Evolutionary conservation across 2,888 invertebrate genomes (phyloP), one percentile per base, ranked within the genome.

Genomic region (Adelphocoris suturalis): DNA sequence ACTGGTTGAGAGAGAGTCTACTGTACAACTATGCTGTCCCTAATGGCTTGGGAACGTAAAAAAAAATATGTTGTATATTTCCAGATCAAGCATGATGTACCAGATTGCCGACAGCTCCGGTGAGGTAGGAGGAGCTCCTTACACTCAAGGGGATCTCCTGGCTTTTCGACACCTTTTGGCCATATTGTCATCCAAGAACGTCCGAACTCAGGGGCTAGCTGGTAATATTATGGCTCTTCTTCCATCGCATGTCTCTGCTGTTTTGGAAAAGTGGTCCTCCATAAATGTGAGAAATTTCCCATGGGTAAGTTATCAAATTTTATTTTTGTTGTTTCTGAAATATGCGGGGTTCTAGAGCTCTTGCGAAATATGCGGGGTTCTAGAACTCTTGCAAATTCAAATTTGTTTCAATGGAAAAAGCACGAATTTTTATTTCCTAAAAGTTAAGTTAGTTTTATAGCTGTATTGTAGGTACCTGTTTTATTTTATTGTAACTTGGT

Each of bases 231-330:
- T 94, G 90, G 93, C 94, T 9, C 93, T 94, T 52, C 93, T 96
- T 90, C 96, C 96, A 0, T 93, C 92, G 91, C 94, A 92, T 27
- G 94, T 96, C 0, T 94, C 94, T 75, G 94, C 94, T 47, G 94
- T 95, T 1, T 93, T 96, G 47, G 95, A 96, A 91, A 95, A 95
- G 91, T 96, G 96, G 96, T 95, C 95, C 92, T 93, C 93, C 5
- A 94, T 94, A 61, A 93, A 93, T 57, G 93, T 95, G 52, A 94
- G 95, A 89, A 95, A 95, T 91, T 95, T 95, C 87, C 94, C 95
- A 57, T 95, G 95, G 95, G 95, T 95, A 93, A 93, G 93, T 92
- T 47, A 37, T 37, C 55, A 55, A 90, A n/a, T n/a, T n/a, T n/a
- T n/a, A n/a, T 80, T 86, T 86, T 28, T 46, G n/a, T 86, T 57